Evolutionary conservation across 1,140 invertebrate genomes (phyloP), one percentile per base, ranked within the genome.

Genomic region (Spodoptera litura): DNA sequence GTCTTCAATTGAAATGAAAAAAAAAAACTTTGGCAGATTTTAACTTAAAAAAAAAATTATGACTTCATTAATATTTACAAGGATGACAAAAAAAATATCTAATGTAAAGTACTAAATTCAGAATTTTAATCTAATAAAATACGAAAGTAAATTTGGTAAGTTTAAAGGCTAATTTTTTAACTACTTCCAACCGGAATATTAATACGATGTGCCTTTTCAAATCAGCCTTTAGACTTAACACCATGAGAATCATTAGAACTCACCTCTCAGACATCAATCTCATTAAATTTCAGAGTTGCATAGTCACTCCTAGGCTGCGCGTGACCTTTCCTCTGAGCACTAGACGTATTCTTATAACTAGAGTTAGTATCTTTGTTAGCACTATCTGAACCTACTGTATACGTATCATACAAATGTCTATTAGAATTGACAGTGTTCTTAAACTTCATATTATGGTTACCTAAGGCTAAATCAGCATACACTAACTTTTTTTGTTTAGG

Each of bases 281-380:
- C 97, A 89, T 97, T 96, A 93, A 97, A 97, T 93, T 97, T 97
- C 79, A 97, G 95, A 83, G 97, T 96, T 58, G 96, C 96, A 88
- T 97, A 97, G 89, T 97, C 96, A 87, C 96, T 96, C 91, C 91
- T 87, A 70, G 86, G 87, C 80, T 93, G 91, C 49, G 71, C 80
- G 13, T 89, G 73, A 83, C 53, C 68, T 70, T 77, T 77, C 49
- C 64, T 77, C 82, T 89, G 83, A 91, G 44, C 59, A 74, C 59
- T 75, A 75, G 73, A 75, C 59, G 62, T 64, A 64, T 62, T 75
- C 73, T 75, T 93, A 92, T 87, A 81, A 82, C 87, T 89, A 91
- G 79, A 82, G 73, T 92, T 90, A 90, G 81, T 91, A 66, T 91
- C 91, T 82, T 89, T 89, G 80, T 85, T 87, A 88, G 73, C 59